Percentiles rank a stretch among this genome's conserved stretches.
These are phyloP conservation scores for Limonius californicus DNA, from an alignment of 1,140 invertebrate species.

Conservation along the genomic window DNA sequence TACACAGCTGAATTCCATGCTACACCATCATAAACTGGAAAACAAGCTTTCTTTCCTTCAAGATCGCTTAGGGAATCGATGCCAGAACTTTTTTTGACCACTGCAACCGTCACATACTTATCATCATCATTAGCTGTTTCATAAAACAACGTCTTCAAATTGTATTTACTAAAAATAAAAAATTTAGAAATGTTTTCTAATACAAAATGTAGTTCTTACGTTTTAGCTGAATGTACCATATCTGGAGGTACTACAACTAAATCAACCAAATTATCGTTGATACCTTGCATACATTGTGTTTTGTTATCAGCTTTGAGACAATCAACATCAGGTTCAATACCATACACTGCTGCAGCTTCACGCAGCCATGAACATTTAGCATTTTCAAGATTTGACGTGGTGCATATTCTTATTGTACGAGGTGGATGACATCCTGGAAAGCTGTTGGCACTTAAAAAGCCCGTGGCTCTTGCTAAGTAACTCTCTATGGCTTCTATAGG, in stretches of 20 bases:
- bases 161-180: slow-evolving; percentile 51
- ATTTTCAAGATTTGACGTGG: slow-evolving; percentile 60
- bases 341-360: slow-evolving; percentile 64
- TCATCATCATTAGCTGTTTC: slow-evolving; percentile 59
- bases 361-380: slow-evolving; percentile 72
- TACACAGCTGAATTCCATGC: slow-evolving; percentile 61
- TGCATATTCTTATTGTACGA: slow-evolving; percentile 57
- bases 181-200: not conserved
- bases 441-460: slow-evolving; percentile 58
- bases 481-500: slow-evolving; percentile 54
- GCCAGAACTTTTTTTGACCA: slow-evolving; percentile 61
- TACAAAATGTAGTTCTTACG: slow-evolving; percentile 35
- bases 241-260: slow-evolving; percentile 59
- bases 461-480: slow-evolving; percentile 57
- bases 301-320: slow-evolving; percentile 56
- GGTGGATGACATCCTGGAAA: slow-evolving; percentile 60
- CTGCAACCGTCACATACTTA: slow-evolving; percentile 63
- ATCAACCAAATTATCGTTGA: slow-evolving; percentile 59
- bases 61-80: slow-evolving; percentile 60
- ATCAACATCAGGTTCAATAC: slow-evolving; percentile 67
- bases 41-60: slow-evolving; percentile 64
- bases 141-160: slow-evolving; percentile 62
- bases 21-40: slow-evolving; percentile 62
- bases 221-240: slow-evolving; percentile 54
- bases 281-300: slow-evolving; percentile 61